A percentile compares a stretch with the other conserved stretches of the same genome.
phyloP scores from a whole-genome alignment of 2,797 vertebrate species.

The Chloroceryle inda region DNA sequence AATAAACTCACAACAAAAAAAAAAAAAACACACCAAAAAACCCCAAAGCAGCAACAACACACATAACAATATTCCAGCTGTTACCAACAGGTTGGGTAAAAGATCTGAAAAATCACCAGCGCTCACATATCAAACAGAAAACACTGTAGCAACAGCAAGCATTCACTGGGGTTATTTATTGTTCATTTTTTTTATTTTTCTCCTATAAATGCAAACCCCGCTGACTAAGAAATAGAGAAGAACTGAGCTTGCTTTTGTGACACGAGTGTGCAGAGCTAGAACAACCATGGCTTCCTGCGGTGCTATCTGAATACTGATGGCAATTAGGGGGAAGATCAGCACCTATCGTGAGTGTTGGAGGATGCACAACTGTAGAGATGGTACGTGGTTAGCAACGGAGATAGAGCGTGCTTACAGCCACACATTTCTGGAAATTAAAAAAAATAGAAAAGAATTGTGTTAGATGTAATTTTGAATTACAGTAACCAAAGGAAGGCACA shows the following conservation, averaged over 20 bases:
- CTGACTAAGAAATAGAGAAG: neutral
- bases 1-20: neutral
- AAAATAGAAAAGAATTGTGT: neutral
- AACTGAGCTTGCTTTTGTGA: neutral
- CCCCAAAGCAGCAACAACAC: neutral
- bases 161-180: rapidly evolving
- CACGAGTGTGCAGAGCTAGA: neutral
- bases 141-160: neutral
- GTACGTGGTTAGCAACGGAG: neutral
- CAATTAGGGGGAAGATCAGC: neutral
- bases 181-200: too few species aligned
- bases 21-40: neutral
- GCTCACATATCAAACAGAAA: neutral
- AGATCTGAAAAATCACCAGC: neutral
- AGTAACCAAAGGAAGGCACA: neutral
- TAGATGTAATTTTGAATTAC: neutral
- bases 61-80: neutral
- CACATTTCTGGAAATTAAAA: neutral
- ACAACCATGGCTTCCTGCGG: neutral
- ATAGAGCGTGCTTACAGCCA: neutral
- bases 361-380: neutral
- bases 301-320: slow-evolving; percentile 3
- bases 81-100: neutral
- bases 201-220: neutral
- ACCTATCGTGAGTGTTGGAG: neutral